phyloP scores from a whole-genome alignment of 1,140 invertebrate genomes.

The Parasteatoda tepidariorum region DNA sequence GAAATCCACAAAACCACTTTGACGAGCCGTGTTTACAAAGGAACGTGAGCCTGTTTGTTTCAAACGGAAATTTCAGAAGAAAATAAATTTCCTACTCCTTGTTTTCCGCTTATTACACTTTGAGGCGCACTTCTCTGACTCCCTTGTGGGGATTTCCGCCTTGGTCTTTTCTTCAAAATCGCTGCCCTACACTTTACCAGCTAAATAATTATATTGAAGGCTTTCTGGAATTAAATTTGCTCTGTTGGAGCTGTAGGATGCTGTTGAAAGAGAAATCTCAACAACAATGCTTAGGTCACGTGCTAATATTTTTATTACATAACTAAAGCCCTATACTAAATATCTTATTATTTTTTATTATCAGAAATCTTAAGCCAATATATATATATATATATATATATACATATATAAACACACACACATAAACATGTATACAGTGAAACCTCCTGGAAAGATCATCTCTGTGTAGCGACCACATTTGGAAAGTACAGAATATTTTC shows the following conservation, averaged over 20 bases:
- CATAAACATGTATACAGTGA: no score
- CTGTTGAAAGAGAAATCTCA: conserved; percentile 3
- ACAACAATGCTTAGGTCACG: no score
- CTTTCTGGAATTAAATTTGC: conserved; percentile 24
- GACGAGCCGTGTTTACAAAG: conserved; percentile 49
- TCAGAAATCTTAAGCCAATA: no score
- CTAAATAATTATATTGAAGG: conserved; percentile 41
- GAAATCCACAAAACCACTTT: conserved; percentile 19
- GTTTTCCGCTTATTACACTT: conserved; percentile 53
- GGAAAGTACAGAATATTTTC: no score
- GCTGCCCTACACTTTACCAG: neutral
- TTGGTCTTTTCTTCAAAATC: conserved; percentile 9
- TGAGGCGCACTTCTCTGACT: conserved; percentile 18
- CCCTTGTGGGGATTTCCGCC: conserved; percentile 27
- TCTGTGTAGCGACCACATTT: no score
- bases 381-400: no score
- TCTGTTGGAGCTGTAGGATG: conserved; percentile 3
- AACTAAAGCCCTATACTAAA: no score
- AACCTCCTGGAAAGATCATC: no score
- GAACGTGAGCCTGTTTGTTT: conserved; percentile 38
- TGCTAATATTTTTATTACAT: no score
- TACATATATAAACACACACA: no score
- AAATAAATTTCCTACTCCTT: conserved; percentile 45
- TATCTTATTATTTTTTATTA: no score
- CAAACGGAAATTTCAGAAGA: conserved; percentile 48